phyloP scores from a whole-genome alignment of 1,140 invertebrate genomes.

The Ceratina australensis region DNA sequence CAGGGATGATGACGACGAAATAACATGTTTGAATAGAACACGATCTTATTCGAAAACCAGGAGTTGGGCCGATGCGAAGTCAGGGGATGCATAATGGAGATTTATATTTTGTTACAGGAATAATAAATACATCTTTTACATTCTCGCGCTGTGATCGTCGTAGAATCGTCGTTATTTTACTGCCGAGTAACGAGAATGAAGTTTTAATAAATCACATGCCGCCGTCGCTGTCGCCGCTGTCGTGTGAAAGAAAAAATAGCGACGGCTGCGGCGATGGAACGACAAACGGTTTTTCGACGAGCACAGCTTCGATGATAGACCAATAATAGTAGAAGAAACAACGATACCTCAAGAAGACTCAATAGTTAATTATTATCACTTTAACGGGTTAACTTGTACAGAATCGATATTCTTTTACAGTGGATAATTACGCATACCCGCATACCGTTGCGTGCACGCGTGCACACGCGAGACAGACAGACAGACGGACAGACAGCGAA shows the following conservation, averaged over 20 bases:
- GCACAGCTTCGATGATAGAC: conserved; percentile 76
- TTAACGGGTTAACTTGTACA: conserved; percentile 78
- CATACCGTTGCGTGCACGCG: conserved; percentile 22
- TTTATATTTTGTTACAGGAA: conserved; percentile 81
- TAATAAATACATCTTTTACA: conserved; percentile 70
- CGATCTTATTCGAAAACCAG: conserved; percentile 75
- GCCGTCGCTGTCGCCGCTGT: too few species aligned
- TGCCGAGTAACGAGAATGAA: conserved; percentile 37
- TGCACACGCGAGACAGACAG: neutral
- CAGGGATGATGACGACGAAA: too few species aligned
- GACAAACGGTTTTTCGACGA: conserved; percentile 60
- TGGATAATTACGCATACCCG: conserved; percentile 53
- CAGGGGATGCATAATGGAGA: conserved; percentile 74
- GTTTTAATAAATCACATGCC: neutral
- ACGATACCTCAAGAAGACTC: conserved; percentile 80
- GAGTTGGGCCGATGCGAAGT: too few species aligned
- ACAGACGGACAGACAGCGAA: conserved; percentile 46
- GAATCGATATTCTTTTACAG: conserved; percentile 80
- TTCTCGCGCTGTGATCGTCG: conserved; percentile 66
- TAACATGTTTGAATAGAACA: too few species aligned
- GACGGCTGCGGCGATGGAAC: too few species aligned
- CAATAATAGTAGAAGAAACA: conserved; percentile 81
- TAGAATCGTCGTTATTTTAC: conserved; percentile 50
- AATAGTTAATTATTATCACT: conserved; percentile 79
- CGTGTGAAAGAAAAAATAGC: too few species aligned